Base-by-base conservation (phyloP, 1,140 invertebrate species). In the Pseudomyrmex gracilis region DNA sequence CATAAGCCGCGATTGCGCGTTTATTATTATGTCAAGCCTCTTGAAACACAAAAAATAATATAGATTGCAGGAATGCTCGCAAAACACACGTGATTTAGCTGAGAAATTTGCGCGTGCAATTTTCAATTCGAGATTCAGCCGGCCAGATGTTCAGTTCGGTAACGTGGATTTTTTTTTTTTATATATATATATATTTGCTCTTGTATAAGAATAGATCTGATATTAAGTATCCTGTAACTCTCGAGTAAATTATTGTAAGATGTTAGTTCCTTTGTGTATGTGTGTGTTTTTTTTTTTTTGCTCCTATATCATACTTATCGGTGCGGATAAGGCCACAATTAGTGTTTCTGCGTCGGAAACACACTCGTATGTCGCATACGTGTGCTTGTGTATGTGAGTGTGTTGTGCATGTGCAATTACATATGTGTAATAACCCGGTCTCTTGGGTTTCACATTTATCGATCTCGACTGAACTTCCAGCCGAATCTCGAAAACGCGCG, bases 281-380 rank as follows among this genome's bases (percentile, higher is more conserved):
- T 34, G 4, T 34, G 1, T 24, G 1, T 24, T 1, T 24, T 24
- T 34, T 63, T 8, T 64, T 77, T 73, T 82, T 70, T 84, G 71
- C 57, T 85, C 51, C 68, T 90, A 85, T 77, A 24, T 34, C 34
- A 85, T 89, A 89, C 71, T 91, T 34, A 34, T 34, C 84, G 61
- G 83, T 91, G 85, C 89, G 83, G 87, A 92, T 93, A 91, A 92
- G 91, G 92, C 91, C 89, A 91, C 89, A 85, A 90, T 90, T 91
- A 88, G 86, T 89, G 63, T 87, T 43, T 87, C 83, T 84, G 83
- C 57, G 73, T 87, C 51, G 58, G 15, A 5, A 55, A 77, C 83
- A 71, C 80, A 86, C 67, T 80, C 77, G 61, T 77, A 83, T 20
- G 20, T 47, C 67, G 76, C 77, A 57, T 77, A 83, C 24, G 20